Conservation (phyloP, 2,113 vertebrate genomes). For the Bungarus multicinctus region DNA sequence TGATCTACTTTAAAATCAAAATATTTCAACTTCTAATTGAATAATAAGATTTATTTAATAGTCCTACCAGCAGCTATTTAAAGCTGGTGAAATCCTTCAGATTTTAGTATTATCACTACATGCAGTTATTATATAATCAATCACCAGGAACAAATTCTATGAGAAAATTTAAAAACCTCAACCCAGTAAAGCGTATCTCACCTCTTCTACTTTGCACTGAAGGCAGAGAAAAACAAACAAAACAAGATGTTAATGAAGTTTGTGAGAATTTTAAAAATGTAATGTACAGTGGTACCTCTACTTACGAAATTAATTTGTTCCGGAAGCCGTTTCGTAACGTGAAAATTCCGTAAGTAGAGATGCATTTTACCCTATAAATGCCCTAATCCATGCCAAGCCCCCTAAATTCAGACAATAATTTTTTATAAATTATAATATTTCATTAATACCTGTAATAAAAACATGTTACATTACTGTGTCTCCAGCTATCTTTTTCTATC, state of each 20-base stretch:
- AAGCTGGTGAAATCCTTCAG: not conserved
- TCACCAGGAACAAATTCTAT: constrained; percentile 6
- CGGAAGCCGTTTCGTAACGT: too few species aligned
- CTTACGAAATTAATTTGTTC: too few species aligned
- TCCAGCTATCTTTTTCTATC: too few species aligned
- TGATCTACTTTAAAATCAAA: not conserved
- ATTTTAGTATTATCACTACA: not conserved
- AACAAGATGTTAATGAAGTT: constrained; percentile 69
- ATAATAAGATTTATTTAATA: not conserved
- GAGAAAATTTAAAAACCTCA: constrained; percentile 9
- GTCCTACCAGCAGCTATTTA: not conserved
- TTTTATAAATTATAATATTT: too few species aligned
- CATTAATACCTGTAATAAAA: too few species aligned
- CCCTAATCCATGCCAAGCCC: too few species aligned
- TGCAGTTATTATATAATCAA: constrained; percentile 15
- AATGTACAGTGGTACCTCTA: too few species aligned
- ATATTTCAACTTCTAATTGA: not conserved
- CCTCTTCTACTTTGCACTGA: constrained; percentile 99
- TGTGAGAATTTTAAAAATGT: constrained; percentile 24
- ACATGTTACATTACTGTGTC: too few species aligned
- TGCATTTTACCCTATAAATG: too few species aligned
- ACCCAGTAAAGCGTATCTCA: constrained; percentile 72
- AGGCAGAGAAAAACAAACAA: constrained; percentile 71
- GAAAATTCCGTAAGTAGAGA: too few species aligned
- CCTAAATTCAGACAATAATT: too few species aligned